Percentiles rank a stretch among this genome's conserved stretches.
Conservation (phyloP, 37 sponge, comb jelly and placozoan species). For the Eunapius fragilis region DNA sequence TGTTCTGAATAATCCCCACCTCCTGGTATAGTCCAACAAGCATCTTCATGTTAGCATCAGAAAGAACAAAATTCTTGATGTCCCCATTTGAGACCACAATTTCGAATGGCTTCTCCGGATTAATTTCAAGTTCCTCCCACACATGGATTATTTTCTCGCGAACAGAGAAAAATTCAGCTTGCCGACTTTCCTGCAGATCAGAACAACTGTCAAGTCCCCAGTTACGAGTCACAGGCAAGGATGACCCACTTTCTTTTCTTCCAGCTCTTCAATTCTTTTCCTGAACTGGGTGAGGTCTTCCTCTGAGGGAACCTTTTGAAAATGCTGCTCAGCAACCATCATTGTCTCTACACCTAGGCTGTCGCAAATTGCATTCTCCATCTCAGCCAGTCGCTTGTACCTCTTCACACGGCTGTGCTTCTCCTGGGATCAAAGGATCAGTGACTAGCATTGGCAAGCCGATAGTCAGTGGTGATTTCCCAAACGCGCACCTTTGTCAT, state of each 20-base stretch:
- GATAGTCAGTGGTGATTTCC: background rate
- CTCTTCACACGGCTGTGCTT: constrained; percentile 71
- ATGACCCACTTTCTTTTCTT: constrained; percentile 42
- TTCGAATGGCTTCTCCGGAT: constrained; percentile 43
- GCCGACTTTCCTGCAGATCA: constrained; percentile 41
- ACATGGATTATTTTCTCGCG: constrained; percentile 58
- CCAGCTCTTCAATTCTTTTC: constrained; percentile 48
- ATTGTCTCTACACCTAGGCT: constrained; percentile 31
- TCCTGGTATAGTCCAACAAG: constrained; percentile 49
- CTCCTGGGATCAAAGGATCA: background rate
- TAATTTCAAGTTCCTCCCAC: constrained; percentile 67
- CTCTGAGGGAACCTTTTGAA: constrained; percentile 51
- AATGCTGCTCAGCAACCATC: constrained; percentile 8
- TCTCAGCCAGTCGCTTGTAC: constrained; percentile 65
- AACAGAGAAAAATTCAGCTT: constrained; percentile 22
- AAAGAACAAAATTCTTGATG: constrained; percentile 61
- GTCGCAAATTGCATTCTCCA: constrained; percentile 62
- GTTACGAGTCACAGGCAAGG: background rate
- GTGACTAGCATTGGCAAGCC: background rate
- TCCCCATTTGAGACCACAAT: constrained; percentile 26
- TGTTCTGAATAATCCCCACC: constrained; percentile 6
- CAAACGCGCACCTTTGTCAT: constrained; percentile 44
- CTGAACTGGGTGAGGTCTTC: constrained; percentile 55
- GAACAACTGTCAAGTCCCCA: background rate
- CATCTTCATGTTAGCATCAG: constrained; percentile 67